phyloP scores from a whole-genome alignment of 1,140 invertebrate genomes.

The Telenomus remus region DNA sequence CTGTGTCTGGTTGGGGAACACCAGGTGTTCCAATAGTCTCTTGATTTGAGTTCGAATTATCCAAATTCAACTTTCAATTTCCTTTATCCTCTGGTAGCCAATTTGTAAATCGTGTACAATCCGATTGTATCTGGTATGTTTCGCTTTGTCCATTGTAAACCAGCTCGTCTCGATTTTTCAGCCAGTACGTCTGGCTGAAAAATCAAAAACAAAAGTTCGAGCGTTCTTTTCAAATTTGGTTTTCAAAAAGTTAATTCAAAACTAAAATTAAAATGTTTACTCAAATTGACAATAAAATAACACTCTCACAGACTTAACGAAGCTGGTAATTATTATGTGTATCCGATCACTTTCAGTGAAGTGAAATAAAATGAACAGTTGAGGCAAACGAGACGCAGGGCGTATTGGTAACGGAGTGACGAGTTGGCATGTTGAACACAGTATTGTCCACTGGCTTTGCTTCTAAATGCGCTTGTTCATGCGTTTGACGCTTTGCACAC shows the following conservation, averaged over 20 bases:
- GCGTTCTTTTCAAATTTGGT: no score
- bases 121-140: no score
- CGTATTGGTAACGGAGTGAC: constrained; percentile 48
- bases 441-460: constrained; percentile 56
- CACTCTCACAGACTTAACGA: no score
- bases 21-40: constrained; percentile 55
- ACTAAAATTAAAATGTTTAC: no score
- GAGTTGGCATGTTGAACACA: constrained; percentile 50
- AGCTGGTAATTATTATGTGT: no score
- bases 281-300: no score
- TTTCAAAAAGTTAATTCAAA: no score
- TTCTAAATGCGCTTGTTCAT: constrained; percentile 55
- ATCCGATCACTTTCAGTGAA: constrained; percentile 24
- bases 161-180: no score
- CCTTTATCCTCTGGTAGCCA: constrained; percentile 21
- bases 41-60: constrained; percentile 59
- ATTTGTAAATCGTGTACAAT: not conserved
- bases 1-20: constrained; percentile 38
- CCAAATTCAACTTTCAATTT: constrained; percentile 41
- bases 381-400: constrained; percentile 46
- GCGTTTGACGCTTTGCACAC: constrained; percentile 56
- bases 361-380: constrained; percentile 45
- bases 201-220: no score
- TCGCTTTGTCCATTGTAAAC: no score
- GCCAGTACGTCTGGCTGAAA: no score